Evolutionary conservation across 2,113 vertebrate genomes (phyloP), one percentile per base, ranked within the genome.

Genomic region (Todiramphus saurophagus): DNA sequence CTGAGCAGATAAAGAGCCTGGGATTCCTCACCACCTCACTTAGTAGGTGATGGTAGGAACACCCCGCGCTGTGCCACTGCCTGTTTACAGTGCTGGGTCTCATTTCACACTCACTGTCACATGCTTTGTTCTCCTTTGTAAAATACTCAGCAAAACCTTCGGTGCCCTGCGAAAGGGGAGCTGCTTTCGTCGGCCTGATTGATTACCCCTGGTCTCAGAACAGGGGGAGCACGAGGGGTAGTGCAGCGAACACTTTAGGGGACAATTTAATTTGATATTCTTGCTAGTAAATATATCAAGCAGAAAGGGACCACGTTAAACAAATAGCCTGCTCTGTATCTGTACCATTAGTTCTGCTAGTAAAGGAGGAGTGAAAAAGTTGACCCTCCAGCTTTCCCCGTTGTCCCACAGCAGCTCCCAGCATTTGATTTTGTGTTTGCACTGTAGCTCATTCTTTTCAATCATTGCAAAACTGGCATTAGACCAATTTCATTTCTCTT

Each of bases 281-380:
- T 31, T 90, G 44, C 66, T 68, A 68, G 79, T 74, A 95, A 93
- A 93, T 93, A 79, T n/a, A 90, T 90, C 80, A 90, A 93, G 48
- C 51, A 89, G 70, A 89, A 94, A 86, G 85, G 67, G 82, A 63
- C 72, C 62, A 41, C 6, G 44, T 67, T 92, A 88, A 82, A 66
- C 44, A 91, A 82, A 62, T 41, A 92, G 67, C 27, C 37, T 75
- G 16, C 20, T 72, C 78, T 44, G 25, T 46, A 53, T 68, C 69
- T 62, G 12, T 72, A 90, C 8, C 41, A 50, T 93, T 93, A 85
- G 18, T 69, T 94, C 70, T 87, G 39, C 50, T 80, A 60, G 35
- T 83, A 89, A 92, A 87, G 53, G 39, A 25, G 25, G 50, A 85
- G 13, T 78, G 59, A 78, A 81, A 63, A 85, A 64, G 28, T 55